phyloP scores from a whole-genome alignment of 2,113 vertebrate species.

The Lathamus discolor region DNA sequence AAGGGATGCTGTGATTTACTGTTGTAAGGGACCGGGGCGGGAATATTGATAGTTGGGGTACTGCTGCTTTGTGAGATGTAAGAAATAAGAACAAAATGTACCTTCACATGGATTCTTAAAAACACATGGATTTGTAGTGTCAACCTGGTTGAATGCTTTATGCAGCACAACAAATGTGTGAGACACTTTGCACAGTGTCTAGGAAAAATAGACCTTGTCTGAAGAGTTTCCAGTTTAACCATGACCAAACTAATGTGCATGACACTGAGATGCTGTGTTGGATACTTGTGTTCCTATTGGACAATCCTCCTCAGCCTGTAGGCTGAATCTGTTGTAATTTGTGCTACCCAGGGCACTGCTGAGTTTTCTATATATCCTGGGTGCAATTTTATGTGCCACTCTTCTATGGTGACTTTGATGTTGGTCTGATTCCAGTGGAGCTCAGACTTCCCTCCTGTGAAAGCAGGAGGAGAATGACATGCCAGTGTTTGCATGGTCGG shows the following conservation, averaged over 20 bases:
- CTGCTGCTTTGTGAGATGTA: background rate
- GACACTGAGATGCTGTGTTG: background rate
- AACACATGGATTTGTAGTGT: background rate
- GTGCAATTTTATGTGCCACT: background rate
- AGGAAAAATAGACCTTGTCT: background rate
- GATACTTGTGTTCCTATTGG: background rate
- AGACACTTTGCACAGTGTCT: background rate
- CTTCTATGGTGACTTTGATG: background rate
- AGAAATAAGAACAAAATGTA: background rate
- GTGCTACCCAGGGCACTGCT: background rate
- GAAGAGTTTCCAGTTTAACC: background rate
- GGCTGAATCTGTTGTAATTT: background rate
- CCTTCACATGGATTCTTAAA: background rate
- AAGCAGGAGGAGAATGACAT: background rate
- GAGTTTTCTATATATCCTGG: background rate
- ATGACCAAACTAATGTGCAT: fast-evolving
- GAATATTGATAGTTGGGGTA: background rate
- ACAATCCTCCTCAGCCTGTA: background rate
- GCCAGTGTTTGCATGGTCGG: background rate
- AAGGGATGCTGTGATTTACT: background rate
- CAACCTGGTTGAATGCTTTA: background rate
- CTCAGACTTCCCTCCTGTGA: background rate
- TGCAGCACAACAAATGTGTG: background rate
- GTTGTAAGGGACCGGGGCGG: background rate
- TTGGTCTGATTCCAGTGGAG: background rate